Conservation (phyloP, 2,888 invertebrate species). For the Drosophila neonasuta region DNA sequence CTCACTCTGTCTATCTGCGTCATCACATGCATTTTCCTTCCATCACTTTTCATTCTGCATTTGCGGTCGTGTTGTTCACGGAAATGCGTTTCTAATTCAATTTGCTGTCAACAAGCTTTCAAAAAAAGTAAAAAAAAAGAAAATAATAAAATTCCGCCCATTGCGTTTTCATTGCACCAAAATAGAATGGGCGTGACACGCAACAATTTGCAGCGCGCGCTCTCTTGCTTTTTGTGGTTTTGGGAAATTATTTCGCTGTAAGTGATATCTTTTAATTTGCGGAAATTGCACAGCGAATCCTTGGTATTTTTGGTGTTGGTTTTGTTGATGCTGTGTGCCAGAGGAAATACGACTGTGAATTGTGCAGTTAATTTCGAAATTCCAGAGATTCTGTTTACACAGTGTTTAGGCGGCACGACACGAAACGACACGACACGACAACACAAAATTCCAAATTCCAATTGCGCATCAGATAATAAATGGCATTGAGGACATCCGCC, state of each 20-base stretch:
- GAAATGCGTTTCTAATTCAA: conserved; percentile 74
- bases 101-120: conserved; percentile 62
- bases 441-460: conserved; percentile 16
- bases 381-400: conserved; percentile 32
- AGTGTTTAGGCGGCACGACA: conserved; percentile 1
- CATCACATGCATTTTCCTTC: background rate
- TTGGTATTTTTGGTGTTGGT: conserved; percentile 28
- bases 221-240: conserved; percentile 52
- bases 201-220: conserved; percentile 26
- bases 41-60: conserved; percentile 3
- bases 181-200: conserved; percentile 47
- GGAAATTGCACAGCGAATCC: conserved; percentile 47
- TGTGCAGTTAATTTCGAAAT: conserved; percentile 23
- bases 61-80: conserved; percentile 51
- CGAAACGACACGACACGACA: background rate
- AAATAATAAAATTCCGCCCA: conserved; percentile 26
- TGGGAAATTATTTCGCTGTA: conserved; percentile 62
- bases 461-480: conserved; percentile 43
- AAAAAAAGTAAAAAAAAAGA: conserved; percentile 13
- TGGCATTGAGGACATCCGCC: conserved; percentile 28
- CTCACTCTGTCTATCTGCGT: background rate
- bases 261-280: conserved; percentile 72
- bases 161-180: conserved; percentile 37
- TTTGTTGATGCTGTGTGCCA: conserved; percentile 21
- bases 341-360: conserved; percentile 4